A percentile compares a stretch with the other conserved stretches of the same genome.
Conservation (phyloP, 2,797 vertebrate species). For the Xyrichtys novacula region DNA sequence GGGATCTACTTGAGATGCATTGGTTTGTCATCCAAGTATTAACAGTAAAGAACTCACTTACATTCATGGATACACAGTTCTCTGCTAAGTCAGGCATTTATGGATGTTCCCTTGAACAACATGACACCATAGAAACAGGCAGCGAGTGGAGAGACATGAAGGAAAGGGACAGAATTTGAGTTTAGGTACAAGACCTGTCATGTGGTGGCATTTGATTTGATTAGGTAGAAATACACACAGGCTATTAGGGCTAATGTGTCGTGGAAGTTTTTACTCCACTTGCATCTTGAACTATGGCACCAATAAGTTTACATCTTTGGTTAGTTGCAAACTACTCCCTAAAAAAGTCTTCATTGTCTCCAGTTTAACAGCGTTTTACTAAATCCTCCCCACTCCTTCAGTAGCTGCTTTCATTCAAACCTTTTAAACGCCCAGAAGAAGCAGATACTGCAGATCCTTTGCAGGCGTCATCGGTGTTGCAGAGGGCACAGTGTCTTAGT, state of each 20-base stretch:
- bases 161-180: not conserved
- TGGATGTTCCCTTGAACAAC: not conserved
- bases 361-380: not conserved
- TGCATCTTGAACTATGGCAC: not conserved
- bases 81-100: not conserved
- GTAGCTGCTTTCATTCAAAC: not conserved
- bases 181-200: not conserved
- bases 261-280: no score
- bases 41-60: not conserved
- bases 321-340: not conserved
- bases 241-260: no score
- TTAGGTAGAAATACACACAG: not conserved
- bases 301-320: not conserved
- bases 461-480: not conserved
- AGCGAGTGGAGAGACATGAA: not conserved
- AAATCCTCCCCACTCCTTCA: not conserved
- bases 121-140: slow-evolving; percentile 19
- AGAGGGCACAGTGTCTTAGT: slow-evolving; percentile 45
- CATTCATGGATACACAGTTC: not conserved
- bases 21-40: not conserved
- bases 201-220: not conserved
- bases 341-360: not conserved
- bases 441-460: not conserved
- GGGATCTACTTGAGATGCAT: not conserved
- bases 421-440: not conserved